These are phyloP conservation scores for Aquatica leii DNA, from an alignment of 2,888 invertebrate genomes.

Conservation along the genomic window DNA sequence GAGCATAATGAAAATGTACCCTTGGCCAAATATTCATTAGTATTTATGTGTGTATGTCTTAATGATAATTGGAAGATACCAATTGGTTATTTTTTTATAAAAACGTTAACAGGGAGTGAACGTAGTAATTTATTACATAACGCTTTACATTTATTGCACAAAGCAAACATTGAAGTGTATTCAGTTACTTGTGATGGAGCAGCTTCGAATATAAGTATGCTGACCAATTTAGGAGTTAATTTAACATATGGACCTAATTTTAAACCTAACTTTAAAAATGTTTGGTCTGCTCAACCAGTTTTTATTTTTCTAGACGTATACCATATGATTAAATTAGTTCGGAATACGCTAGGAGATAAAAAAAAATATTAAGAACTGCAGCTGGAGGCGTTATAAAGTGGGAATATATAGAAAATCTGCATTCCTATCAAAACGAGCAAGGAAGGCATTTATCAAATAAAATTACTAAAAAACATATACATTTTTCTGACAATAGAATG, in stretches of 20 bases:
- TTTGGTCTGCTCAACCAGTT: conserved; percentile 30
- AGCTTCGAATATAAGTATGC: conserved; percentile 22
- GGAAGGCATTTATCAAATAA: conserved; percentile 29
- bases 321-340: conserved; percentile 37
- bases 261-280: too few relatives aligned
- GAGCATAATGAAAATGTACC: neutral
- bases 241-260: conserved; percentile 2
- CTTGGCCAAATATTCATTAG: neutral
- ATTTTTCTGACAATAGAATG: neutral
- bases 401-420: conserved; percentile 27
- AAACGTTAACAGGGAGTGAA: neutral
- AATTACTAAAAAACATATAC: conserved; percentile 25
- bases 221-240: conserved; percentile 17
- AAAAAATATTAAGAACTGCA: conserved; percentile 4
- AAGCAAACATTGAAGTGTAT: conserved; percentile 13
- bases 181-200: conserved; percentile 32
- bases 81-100: conserved; percentile 4
- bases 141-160: neutral
- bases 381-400: conserved; percentile 1
- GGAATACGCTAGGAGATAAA: conserved; percentile 31
- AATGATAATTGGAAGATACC: conserved; percentile 1
- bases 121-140: too few relatives aligned
- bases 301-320: conserved; percentile 34
- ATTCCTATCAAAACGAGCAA: conserved; percentile 19
- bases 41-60: conserved; percentile 4